A percentile compares a stretch with the other conserved stretches of the same genome.
phyloP scores from a whole-genome alignment of 2,113 vertebrate genomes.

The Probosciger aterrimus region DNA sequence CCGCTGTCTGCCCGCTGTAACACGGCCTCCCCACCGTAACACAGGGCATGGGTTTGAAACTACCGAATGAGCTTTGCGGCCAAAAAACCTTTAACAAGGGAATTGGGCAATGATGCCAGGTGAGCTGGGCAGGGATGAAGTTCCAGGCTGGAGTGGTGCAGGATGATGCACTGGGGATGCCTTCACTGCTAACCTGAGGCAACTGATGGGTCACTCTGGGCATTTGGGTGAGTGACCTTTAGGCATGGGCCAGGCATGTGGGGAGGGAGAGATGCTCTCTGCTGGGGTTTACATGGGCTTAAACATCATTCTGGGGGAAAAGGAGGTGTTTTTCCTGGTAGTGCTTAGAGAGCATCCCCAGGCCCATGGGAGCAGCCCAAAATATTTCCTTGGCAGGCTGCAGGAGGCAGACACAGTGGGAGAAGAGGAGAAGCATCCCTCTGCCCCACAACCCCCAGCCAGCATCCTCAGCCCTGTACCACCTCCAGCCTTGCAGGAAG shows the following conservation, averaged over 20 bases:
- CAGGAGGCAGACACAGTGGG: accelerated
- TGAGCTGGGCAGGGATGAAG: neutral
- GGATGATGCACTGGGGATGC: neutral
- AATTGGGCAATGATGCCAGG: neutral
- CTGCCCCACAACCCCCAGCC: neutral
- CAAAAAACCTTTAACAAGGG: neutral
- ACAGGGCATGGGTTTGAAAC: neutral
- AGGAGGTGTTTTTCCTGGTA: neutral
- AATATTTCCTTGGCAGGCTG: neutral
- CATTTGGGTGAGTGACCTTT: neutral
- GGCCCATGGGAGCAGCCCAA: neutral
- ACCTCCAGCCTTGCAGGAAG: neutral
- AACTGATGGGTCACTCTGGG: neutral
- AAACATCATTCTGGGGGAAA: neutral
- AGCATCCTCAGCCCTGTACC: neutral
- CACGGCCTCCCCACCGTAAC: accelerated
- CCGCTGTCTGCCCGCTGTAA: accelerated
- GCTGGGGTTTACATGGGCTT: neutral
- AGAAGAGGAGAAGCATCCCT: neutral
- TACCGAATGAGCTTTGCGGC: accelerated
- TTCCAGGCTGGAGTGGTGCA: neutral
- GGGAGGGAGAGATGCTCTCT: neutral
- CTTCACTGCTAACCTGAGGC: neutral
- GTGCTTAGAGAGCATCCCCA: neutral
- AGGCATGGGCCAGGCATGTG: neutral